phyloP scores from a whole-genome alignment of 1,140 invertebrate species.

The Samia ricini region DNA sequence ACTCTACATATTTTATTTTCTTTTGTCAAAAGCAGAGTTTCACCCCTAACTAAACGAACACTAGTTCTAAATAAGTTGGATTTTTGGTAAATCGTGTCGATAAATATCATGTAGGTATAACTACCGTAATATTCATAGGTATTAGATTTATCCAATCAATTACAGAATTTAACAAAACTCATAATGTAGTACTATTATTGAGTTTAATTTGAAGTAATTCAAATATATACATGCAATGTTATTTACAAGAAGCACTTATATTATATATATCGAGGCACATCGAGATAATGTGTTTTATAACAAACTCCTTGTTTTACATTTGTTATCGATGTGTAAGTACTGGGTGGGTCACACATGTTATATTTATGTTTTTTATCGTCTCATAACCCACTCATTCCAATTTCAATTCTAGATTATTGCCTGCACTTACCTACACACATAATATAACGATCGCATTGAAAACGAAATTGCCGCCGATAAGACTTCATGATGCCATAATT shows the following conservation, averaged over 20 bases:
- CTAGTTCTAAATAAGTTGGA: too few species aligned
- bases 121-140: too few species aligned
- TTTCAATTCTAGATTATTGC: constrained; percentile 30
- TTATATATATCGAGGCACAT: too few species aligned
- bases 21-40: too few species aligned
- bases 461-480: constrained; percentile 9
- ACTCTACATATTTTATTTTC: too few species aligned
- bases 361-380: constrained; percentile 36
- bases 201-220: not conserved
- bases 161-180: too few species aligned
- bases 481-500: constrained; percentile 13
- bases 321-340: constrained; percentile 32
- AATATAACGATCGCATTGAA: constrained; percentile 20
- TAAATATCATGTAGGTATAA: too few species aligned
- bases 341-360: constrained; percentile 48
- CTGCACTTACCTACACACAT: constrained; percentile 17
- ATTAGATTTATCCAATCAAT: too few species aligned
- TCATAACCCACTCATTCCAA: constrained; percentile 22
- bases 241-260: constrained; percentile 37
- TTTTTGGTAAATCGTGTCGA: too few species aligned
- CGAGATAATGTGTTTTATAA: constrained; percentile 47
- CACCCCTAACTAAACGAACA: too few species aligned
- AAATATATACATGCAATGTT: not conserved
- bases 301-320: constrained; percentile 42
- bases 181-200: not conserved